phyloP scores from a whole-genome alignment of 2,888 invertebrate species.

The Tipula helvola region DNA sequence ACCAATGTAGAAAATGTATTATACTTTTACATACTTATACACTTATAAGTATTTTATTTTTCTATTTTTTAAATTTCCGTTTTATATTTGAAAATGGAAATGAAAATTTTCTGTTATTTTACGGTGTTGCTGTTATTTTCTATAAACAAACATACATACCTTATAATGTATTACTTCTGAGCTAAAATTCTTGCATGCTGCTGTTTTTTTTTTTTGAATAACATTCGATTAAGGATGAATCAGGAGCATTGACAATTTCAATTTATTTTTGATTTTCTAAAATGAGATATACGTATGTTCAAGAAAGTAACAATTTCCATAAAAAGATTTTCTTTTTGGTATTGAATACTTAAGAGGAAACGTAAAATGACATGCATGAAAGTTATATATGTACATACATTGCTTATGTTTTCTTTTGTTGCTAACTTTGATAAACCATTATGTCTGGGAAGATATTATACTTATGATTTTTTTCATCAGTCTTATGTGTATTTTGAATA shows the following conservation, averaged over 20 bases:
- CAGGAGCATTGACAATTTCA: neutral
- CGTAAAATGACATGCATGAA: neutral
- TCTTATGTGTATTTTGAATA: neutral
- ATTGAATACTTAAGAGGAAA: neutral
- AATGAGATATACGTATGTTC: neutral
- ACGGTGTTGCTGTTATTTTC: neutral
- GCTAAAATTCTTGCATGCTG: neutral
- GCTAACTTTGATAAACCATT: neutral
- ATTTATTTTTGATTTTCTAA: neutral
- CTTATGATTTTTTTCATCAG: neutral
- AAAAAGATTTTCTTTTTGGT: neutral
- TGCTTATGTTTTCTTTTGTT: neutral
- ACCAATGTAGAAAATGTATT: neutral
- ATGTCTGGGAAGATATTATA: neutral
- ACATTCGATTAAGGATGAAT: neutral
- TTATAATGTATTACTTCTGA: neutral
- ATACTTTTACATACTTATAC: neutral
- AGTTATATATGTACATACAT: neutral
- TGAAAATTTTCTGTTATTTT: neutral
- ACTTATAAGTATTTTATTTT: neutral
- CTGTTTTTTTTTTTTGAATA: neutral
- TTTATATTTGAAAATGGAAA: neutral
- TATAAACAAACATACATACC: neutral
- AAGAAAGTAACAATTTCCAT: neutral
- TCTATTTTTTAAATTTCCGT: neutral